Percentiles rank a stretch among this genome's conserved stretches.
These are phyloP conservation scores for Mamestra configurata DNA, from an alignment of 1,140 invertebrate genomes.

Conservation along the genomic window DNA sequence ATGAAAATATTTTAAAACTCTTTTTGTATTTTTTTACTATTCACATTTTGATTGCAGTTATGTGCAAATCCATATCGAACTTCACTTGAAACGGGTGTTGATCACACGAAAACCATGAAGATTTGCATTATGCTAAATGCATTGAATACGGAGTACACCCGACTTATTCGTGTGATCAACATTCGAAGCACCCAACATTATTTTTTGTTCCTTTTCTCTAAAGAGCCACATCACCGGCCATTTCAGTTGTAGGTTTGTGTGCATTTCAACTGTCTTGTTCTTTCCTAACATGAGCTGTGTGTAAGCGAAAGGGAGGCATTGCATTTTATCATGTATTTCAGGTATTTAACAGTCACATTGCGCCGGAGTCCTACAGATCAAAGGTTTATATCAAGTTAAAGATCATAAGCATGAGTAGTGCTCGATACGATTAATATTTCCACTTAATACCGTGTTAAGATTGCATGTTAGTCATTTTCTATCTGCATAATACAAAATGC, in stretches of 20 bases:
- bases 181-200: conserved; percentile 11
- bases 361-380: conserved; percentile 96
- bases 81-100: conserved; percentile 16
- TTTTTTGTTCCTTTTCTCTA: conserved; percentile 42
- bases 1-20: neutral
- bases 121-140: neutral
- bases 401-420: conserved; percentile 85
- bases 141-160: neutral
- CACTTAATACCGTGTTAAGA: conserved; percentile 51
- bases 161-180: conserved; percentile 11
- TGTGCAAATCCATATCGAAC: conserved; percentile 37
- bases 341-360: conserved; percentile 97
- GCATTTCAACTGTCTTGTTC: conserved; percentile 45
- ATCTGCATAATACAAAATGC: conserved; percentile 56
- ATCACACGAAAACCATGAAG: conserved; percentile 41
- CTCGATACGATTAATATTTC: conserved; percentile 64
- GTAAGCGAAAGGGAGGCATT: conserved; percentile 74
- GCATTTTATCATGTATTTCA: conserved; percentile 89
- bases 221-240: conserved; percentile 23
- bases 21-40: conserved; percentile 27
- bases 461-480: conserved; percentile 62
- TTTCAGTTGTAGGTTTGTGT: conserved; percentile 44
- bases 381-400: conserved; percentile 91
- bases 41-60: conserved; percentile 37
- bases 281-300: conserved; percentile 53